phyloP scores from a whole-genome alignment of 2,888 invertebrate species.

The Pandemis heparana region DNA sequence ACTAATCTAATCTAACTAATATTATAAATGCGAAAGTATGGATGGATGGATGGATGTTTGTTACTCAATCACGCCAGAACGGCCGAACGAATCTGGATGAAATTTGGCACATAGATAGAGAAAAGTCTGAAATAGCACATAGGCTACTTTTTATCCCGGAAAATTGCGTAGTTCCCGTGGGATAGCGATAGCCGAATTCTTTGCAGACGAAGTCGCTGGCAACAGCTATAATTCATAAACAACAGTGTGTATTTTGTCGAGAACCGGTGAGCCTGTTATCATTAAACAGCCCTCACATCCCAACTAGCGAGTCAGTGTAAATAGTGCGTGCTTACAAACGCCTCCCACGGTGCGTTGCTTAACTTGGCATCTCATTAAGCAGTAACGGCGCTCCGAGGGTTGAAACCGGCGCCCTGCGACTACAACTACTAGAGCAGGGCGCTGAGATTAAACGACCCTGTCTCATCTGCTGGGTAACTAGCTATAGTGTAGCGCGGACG shows the following conservation, averaged over 20 bases:
- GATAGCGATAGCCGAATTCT: too few relatives aligned
- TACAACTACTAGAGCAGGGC: slow-evolving; percentile 33
- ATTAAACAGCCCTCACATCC: background rate
- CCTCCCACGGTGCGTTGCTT: slow-evolving; percentile 13
- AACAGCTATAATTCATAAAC: background rate
- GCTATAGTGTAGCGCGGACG: background rate
- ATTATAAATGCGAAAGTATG: too few relatives aligned
- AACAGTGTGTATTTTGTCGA: background rate
- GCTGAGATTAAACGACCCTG: slow-evolving; percentile 39
- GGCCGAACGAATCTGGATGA: too few relatives aligned
- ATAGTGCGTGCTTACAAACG: slow-evolving; percentile 22
- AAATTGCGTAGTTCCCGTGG: too few relatives aligned
- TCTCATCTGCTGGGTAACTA: slow-evolving; percentile 13
- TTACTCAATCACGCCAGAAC: too few relatives aligned
- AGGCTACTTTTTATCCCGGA: too few relatives aligned
- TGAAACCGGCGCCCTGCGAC: slow-evolving; percentile 19
- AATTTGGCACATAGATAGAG: too few relatives aligned
- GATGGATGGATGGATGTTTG: too few relatives aligned
- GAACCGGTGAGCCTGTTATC: background rate
- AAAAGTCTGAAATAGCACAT: too few relatives aligned
- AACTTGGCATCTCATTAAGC: slow-evolving; percentile 39
- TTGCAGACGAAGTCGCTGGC: too few relatives aligned
- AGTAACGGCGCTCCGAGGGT: slow-evolving; percentile 16
- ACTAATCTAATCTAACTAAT: too few relatives aligned
- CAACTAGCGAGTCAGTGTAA: slow-evolving; percentile 12